Evolutionary conservation across 2,888 invertebrate species (phyloP).

Genomic region (Eucera pruinosa): DNA sequence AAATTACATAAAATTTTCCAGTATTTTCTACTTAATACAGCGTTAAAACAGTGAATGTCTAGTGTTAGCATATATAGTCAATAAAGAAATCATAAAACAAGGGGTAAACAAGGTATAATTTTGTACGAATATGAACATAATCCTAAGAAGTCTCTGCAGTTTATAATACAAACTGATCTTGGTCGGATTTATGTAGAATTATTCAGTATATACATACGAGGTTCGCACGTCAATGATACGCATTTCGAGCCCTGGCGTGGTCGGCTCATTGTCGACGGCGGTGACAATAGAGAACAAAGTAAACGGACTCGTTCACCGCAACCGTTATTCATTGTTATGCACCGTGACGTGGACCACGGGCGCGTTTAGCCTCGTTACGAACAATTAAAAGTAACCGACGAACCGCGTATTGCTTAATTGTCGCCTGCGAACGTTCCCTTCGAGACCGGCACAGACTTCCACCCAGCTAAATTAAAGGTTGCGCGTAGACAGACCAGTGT

Average conservation of each 20-base stretch:
- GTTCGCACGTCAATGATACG: conserved; percentile 44
- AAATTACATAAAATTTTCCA: no score
- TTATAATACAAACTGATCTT: neutral
- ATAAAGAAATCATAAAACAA: no score
- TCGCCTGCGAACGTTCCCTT: conserved; percentile 40
- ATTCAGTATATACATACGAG: conserved; percentile 11
- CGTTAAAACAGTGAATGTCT: no score
- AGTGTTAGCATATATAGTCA: no score
- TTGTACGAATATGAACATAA: no score
- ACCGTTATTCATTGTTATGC: conserved; percentile 75
- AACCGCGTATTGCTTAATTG: conserved; percentile 75
- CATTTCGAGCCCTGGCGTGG: conserved; percentile 41
- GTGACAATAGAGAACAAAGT: conserved; percentile 61
- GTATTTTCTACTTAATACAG: no score
- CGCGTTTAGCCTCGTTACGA: conserved; percentile 72
- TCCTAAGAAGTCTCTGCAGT: neutral
- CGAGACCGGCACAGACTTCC: conserved; percentile 1
- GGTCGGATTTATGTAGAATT: neutral
- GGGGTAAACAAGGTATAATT: no score
- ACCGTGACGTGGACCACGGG: conserved; percentile 62
- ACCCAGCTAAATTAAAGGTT: conserved; percentile 15
- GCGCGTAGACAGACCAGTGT: neutral
- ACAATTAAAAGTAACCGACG: conserved; percentile 77
- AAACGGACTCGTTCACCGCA: conserved; percentile 57
- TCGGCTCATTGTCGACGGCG: conserved; percentile 41